phyloP scores from a whole-genome alignment of 1,140 invertebrate species.

The Drosophila sucinea region DNA sequence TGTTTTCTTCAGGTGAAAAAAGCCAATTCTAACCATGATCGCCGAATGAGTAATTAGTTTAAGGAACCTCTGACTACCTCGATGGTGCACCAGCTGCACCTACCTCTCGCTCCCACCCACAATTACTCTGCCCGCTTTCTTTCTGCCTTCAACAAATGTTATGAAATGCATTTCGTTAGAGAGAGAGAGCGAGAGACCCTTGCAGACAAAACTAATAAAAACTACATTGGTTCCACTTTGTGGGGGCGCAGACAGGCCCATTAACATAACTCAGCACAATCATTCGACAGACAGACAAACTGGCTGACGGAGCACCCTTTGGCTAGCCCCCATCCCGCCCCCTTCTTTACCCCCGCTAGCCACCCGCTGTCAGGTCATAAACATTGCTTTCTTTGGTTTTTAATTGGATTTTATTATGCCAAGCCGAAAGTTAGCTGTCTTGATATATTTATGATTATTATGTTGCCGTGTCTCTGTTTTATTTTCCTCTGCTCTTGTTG shows the following conservation, averaged over 20 bases:
- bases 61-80: background rate
- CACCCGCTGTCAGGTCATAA: slow-evolving; percentile 67
- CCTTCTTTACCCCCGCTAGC: slow-evolving; percentile 7
- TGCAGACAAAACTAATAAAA: slow-evolving; percentile 14
- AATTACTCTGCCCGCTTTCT: background rate
- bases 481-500: slow-evolving; percentile 21
- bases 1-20: slow-evolving; percentile 11
- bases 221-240: slow-evolving; percentile 50
- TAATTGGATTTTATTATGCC: slow-evolving; percentile 81
- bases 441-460: slow-evolving; percentile 81
- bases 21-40: slow-evolving; percentile 6
- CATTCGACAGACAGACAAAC: slow-evolving; percentile 31
- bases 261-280: slow-evolving; percentile 72
- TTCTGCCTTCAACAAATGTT: slow-evolving; percentile 30
- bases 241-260: slow-evolving; percentile 68
- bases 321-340: slow-evolving; percentile 1
- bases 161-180: slow-evolving; percentile 33
- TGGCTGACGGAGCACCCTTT: slow-evolving; percentile 53
- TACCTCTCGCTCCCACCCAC: background rate
- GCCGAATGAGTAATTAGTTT: slow-evolving; percentile 17
- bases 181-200: slow-evolving; percentile 17
- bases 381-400: slow-evolving; percentile 80
- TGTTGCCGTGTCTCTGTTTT: slow-evolving; percentile 60
- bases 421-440: slow-evolving; percentile 67
- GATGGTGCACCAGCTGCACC: background rate